A percentile compares a stretch with the other conserved stretches of the same genome.
Evolutionary conservation across 2,888 invertebrate species (phyloP).

Genomic region (Zeuzera pyrina): DNA sequence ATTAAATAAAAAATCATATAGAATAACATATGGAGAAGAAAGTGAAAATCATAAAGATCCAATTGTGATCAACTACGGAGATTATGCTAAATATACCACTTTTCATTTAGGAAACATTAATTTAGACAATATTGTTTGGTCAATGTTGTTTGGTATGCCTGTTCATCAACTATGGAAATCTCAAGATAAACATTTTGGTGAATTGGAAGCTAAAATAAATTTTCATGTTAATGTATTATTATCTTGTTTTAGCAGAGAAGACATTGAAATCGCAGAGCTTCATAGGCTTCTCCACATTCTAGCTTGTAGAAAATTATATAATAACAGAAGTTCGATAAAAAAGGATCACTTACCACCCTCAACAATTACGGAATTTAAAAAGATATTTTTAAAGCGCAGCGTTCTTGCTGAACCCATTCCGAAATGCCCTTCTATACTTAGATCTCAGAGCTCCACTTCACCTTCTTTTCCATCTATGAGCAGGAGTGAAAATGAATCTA

Average conservation of each 20-base stretch:
- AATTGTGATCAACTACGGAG: slow-evolving; percentile 45
- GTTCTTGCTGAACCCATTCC: slow-evolving; percentile 46
- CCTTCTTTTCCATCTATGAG: slow-evolving; percentile 37
- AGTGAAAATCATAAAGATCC: slow-evolving; percentile 48
- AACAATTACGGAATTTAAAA: slow-evolving; percentile 49
- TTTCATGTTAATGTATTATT: slow-evolving; percentile 52
- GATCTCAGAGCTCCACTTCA: slow-evolving; percentile 19
- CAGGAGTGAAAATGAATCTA: slow-evolving; percentile 29
- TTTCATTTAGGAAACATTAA: slow-evolving; percentile 53
- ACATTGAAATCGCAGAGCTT: slow-evolving; percentile 49
- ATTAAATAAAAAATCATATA: slow-evolving; percentile 35
- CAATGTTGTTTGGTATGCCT: slow-evolving; percentile 43
- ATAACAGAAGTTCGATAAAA: slow-evolving; percentile 53
- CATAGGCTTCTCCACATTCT: slow-evolving; percentile 49
- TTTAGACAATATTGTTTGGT: slow-evolving; percentile 41
- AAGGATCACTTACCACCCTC: slow-evolving; percentile 30
- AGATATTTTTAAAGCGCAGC: slow-evolving; percentile 51
- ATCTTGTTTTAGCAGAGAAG: slow-evolving; percentile 51
- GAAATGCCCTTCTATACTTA: slow-evolving; percentile 24
- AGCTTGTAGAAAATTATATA: slow-evolving; percentile 51
- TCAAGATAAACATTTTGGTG: slow-evolving; percentile 26
- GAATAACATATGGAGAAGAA: slow-evolving; percentile 50
- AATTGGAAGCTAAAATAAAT: slow-evolving; percentile 48
- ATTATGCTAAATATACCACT: slow-evolving; percentile 40
- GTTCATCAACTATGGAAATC: slow-evolving; percentile 43